phyloP scores from a whole-genome alignment of 2,797 vertebrate species.

The Poliocrania exsul region DNA sequence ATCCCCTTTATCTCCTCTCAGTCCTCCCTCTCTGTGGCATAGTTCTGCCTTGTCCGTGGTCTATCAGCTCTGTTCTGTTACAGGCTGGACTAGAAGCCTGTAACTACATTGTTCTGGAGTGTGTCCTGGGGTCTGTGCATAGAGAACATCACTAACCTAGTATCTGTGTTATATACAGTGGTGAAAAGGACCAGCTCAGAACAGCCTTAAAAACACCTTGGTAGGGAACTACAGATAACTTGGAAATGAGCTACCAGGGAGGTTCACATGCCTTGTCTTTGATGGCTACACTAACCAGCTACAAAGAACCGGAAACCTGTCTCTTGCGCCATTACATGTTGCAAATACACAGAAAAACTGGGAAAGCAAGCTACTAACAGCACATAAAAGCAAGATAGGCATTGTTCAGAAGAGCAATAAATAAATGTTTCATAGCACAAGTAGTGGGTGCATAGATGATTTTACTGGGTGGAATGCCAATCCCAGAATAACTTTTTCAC shows the following conservation, averaged over 20 bases:
- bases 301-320: neutral
- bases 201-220: neutral
- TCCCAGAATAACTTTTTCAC: neutral
- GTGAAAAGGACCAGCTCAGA: neutral
- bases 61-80: neutral
- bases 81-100: neutral
- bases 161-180: neutral
- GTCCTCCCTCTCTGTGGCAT: no score
- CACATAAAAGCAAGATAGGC: neutral
- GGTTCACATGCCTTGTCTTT: neutral
- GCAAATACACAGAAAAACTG: neutral
- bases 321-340: neutral
- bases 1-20: no score
- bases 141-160: neutral
- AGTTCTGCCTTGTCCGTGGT: neutral
- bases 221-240: neutral
- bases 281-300: neutral
- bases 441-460: accelerated
- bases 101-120: neutral
- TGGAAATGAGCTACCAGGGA: neutral
- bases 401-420: neutral
- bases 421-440: neutral
- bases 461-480: neutral
- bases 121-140: neutral
- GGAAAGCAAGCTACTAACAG: neutral